Evolutionary conservation across 1,140 invertebrate species (phyloP), one percentile per base, ranked within the genome.

Genomic region (Drosophila kurseongensis): DNA sequence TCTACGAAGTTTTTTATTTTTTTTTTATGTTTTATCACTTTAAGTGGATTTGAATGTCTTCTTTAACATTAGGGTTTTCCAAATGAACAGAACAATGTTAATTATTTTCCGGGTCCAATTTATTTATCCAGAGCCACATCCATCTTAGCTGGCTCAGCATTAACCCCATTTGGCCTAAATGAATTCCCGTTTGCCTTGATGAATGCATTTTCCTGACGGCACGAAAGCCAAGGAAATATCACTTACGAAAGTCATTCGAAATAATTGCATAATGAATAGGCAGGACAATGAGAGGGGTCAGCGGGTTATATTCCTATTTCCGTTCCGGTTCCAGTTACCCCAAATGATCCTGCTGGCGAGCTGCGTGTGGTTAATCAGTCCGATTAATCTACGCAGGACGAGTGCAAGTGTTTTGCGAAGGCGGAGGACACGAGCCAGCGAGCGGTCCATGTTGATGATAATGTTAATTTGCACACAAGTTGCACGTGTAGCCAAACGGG

Each of bases 181-280:
- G 52, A 36, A 58, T 68, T 32, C 41, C 56, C 57, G 40, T 73
- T 51, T 41, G 35, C n/a, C 48, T 47, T 75, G 51, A 75, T 75
- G 60, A 75, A 75, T 75, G 71, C 72, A 75, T 75, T 75, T 63
- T 23, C 32, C 36, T 23, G 41, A 12, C 67, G 8, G 12, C 67
- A 71, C 45, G 54, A 74, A 67, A 47, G 40, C 42, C 51, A 56
- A 59, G 85, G 85, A 89, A 90, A 81, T 90, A 89, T 89, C 85
- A 90, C 80, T 90, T 81, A 90, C 62, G 62, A 85, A 62, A 90
- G 85, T 89, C 85, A 89, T 89, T 89, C 85, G 55, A 90, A 89
- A 89, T 89, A 89, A 89, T 89, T 89, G 85, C 85, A 85, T 82
- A 83, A 83, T 79, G 83, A 88, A 88, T 88, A 57, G 71, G 83